Evolutionary conservation across 2,797 vertebrate genomes (phyloP), one percentile per base, ranked within the genome.

Genomic region (Antrozous pallidus): DNA sequence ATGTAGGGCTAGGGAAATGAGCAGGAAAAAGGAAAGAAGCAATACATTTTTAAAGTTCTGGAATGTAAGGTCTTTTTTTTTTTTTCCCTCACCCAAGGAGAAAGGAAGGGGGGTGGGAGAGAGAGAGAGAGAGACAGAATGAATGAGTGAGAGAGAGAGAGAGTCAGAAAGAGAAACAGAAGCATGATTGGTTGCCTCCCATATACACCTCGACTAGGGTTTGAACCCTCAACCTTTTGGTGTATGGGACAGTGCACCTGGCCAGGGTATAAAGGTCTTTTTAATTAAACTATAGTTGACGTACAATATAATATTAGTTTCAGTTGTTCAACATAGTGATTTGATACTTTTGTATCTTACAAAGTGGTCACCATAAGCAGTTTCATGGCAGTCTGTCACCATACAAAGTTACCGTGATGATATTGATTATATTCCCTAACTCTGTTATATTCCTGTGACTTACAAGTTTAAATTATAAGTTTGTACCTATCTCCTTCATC

Each of bases 1-100:
- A 13, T 91, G 73, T 94, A 71, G 40, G 26, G 4, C 47, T 45
- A 90, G 86, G 78, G 75, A 93, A 88, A 78, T 84, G 67, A 94
- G n/a, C 13, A 65, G 56, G 81, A 88, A 69, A 86, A 56, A 83
- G 26, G 31, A 47, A 75, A 33, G 49, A 81, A 45, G 28, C 56
- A 45, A 31, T 82, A 45, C 45, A 31, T 45, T 65, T 77, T 77
- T n/a, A 14, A 61, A 61, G 26, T 77, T 77, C 47, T 77, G n/a
- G 47, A 77, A 77, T 51, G 20, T 77, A 77, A 51, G 45, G 47
- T 14, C 36, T 65, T 65, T 65, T 33, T 61, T 11, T 58, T 6
- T 31, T 28, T 61, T 11, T 13, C 1, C n/a, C 63, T 33, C 17
- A 65, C 17, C 31, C 7, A 1, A 33, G 61, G 7, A 33, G 31